Base-by-base conservation (phyloP, 2,888 invertebrate genomes). In the Lamellibrachia satsuma region DNA sequence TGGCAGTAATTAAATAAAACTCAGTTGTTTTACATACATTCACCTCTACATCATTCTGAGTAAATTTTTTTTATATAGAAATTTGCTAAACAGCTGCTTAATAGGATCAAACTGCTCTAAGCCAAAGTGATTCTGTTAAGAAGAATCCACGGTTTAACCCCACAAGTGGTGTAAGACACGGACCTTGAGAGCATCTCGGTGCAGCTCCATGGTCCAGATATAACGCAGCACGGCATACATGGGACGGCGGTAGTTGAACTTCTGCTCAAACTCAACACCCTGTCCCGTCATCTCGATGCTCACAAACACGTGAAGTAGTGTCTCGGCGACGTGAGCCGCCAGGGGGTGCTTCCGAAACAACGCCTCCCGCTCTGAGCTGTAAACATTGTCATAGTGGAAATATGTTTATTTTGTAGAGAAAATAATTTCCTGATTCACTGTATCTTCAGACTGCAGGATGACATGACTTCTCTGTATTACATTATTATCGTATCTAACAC, bases 251-350 rank as follows among this genome's bases (percentile, higher is more conserved):
- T 99, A 99, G 96, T 99, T 98, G 96, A 99, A 99, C 97, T 99
- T 99, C 96, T 99, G 98, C 96, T 99, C 99, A 96, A 99, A 99
- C 95, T 98, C 98, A 51, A 99, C 99, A 95, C 98, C 98, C 96
- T 99, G 98, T 0, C 99, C 99, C 0, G 99, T 99, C 98, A 99
- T 98, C 97, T 99, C 99, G 93, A 99, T 99, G 94, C 98, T 98
- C n/a, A 99, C 99, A 96, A 99, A 99, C 9, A 99, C 99, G 95
- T 98, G 97, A 93, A 99, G 97, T 55, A 99, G 97, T 95, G 98
- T 98, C 91, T 97, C 97, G 15, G 98, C 98, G 93, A 99, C 97
- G 97, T 99, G 95, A 8, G 94, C 93, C 11, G 96, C 94, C 96
- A 95, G 97, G 94, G 98, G 98, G 96, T 99, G 98, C 92, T 97